Evolutionary conservation across 2,113 vertebrate species (phyloP).

Genomic region (Daboia siamensis): DNA sequence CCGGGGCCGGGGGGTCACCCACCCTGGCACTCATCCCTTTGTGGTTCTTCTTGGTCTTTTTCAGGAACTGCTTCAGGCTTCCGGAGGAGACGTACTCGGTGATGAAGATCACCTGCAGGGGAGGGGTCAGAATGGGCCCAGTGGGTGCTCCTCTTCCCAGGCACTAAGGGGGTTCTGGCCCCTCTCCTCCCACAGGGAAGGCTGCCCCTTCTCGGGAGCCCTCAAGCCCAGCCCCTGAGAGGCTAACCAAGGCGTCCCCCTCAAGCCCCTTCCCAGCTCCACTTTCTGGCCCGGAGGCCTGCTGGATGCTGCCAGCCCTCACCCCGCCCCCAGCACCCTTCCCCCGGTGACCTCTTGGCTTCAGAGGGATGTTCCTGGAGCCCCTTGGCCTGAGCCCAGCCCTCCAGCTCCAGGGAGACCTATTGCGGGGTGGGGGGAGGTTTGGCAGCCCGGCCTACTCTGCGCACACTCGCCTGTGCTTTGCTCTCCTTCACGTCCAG

Average conservation of each 20-base stretch:
- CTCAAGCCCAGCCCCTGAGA: too few species aligned
- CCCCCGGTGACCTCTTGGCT: neutral
- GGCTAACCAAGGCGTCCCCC: too few species aligned
- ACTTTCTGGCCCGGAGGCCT: neutral
- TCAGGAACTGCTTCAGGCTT: conserved; percentile 97
- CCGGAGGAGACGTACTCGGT: conserved; percentile 99
- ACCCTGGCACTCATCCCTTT: conserved; percentile 91
- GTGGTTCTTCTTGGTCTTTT: conserved; percentile 99
- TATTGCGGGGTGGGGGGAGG: too few species aligned
- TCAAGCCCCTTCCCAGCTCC: neutral
- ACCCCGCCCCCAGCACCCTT: neutral
- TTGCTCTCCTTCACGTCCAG: conserved; percentile 94
- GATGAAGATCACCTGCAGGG: conserved; percentile 94
- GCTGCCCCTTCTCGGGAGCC: too few species aligned
- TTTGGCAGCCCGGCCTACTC: neutral
- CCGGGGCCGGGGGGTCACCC: conserved; percentile 53
- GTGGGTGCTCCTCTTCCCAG: neutral
- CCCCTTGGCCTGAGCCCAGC: neutral
- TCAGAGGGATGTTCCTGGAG: neutral
- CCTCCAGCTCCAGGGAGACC: neutral
- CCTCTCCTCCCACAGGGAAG: neutral
- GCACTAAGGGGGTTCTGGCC: neutral
- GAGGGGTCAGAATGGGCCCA: neutral
- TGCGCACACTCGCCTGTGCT: conserved; percentile 55
- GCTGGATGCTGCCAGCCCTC: too few species aligned